Conservation (phyloP, 2,797 vertebrate species). For the Semaprochilodus insignis region DNA sequence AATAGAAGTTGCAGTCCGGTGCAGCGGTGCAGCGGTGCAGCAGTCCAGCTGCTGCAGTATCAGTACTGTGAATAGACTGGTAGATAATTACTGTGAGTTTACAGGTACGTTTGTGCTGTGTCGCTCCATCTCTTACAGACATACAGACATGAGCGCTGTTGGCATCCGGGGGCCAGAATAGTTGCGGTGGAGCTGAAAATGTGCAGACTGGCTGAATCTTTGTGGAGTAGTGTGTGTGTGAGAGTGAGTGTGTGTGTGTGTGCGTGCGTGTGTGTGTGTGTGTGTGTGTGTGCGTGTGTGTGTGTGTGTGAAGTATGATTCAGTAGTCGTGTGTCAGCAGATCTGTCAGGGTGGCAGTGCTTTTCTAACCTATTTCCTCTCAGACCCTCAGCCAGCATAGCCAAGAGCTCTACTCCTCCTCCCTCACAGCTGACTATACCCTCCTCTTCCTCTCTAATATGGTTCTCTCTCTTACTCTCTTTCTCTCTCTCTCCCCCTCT, state of each 20-base stretch:
- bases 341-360: conserved; percentile 47
- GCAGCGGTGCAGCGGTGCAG: too few relatives aligned
- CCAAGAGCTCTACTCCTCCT: conserved; percentile 18
- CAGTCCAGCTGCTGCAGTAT: too few relatives aligned
- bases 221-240: background rate
- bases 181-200: background rate
- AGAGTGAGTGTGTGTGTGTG: conserved; percentile 18
- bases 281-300: conserved; percentile 23
- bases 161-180: background rate
- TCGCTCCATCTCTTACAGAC: too few relatives aligned
- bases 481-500: conserved; percentile 27
- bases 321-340: conserved; percentile 49
- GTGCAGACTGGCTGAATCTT: background rate
- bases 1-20: too few relatives aligned
- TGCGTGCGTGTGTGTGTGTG: conserved; percentile 13
- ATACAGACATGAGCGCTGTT: background rate
- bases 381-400: conserved; percentile 38
- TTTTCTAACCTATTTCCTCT: conserved; percentile 52
- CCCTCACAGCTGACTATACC: conserved; percentile 10
- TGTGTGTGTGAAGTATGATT: conserved; percentile 35
- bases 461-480: background rate
- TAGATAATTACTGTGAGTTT: too few relatives aligned
- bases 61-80: too few relatives aligned
- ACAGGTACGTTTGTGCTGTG: too few relatives aligned
- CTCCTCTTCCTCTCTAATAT: background rate